Evolutionary conservation across 2,888 invertebrate genomes (phyloP), one percentile per base, ranked within the genome.

Genomic region (Ophion slaviceki): DNA sequence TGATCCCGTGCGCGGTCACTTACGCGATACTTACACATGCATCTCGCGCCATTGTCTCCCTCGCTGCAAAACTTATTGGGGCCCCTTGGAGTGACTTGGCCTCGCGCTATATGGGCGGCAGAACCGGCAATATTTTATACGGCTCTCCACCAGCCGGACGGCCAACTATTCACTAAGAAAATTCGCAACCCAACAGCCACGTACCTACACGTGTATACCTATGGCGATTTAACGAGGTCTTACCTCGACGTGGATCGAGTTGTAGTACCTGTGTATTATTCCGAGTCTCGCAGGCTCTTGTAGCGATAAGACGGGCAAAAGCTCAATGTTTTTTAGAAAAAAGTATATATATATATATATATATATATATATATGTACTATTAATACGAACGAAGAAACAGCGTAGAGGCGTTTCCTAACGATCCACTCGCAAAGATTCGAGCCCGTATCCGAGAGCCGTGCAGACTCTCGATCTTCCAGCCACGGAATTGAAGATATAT

Each of bases 71-170:
- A 6, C 40, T 40, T 40, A 40, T 40, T 40, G 40, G 40, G 59
- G 67, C 62, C 80, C 66, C 47, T 84, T 64, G 80, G 80, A 67
- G 67, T 87, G 87, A 79, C 88, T 89, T 87, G 89, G 89, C 91
- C 89, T 87, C 83, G 78, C 80, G 66, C 89, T 84, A 84, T 80
- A 74, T 86, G 87, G 78, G 62, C 85, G 83, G 45, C 77, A 74
- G 40, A 79, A 76, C 71, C 59, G 62, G 87, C 82, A 84, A 85
- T 86, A 87, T 88, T 86, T 89, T 87, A 87, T 88, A 85, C 66
- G 59, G 61, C 72, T 78, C 47, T 72, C 45, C 68, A 32, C 62
- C 70, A 70, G 47, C 59, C 77, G n/a, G 24, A 59, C 66, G 47
- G 24, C 61, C 32, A 70, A 36, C 80, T 62, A 61, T 79, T 68